Percentiles rank a stretch among this genome's conserved stretches.
These are phyloP conservation scores for Gymnodraco acuticeps DNA, from an alignment of 2,797 vertebrate genomes.

Conservation along the genomic window DNA sequence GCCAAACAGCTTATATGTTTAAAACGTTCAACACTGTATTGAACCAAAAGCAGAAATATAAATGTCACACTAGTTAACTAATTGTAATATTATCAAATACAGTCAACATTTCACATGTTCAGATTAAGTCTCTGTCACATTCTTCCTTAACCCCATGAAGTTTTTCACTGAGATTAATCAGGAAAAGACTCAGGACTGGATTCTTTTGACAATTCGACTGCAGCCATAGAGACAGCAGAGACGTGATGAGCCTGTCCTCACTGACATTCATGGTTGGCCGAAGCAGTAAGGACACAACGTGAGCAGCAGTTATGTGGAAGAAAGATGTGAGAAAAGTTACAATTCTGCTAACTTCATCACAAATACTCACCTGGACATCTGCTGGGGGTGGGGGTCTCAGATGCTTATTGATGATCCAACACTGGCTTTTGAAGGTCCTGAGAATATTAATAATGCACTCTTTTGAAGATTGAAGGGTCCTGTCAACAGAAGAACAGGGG, in stretches of 20 bases:
- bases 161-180: too few species aligned
- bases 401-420: neutral
- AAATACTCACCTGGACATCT: neutral
- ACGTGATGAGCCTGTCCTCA: neutral
- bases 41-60: too few species aligned
- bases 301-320: neutral
- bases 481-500: neutral
- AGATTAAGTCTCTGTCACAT: too few species aligned
- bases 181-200: too few species aligned
- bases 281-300: neutral
- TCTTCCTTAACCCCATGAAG: too few species aligned
- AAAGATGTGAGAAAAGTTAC: neutral
- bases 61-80: too few species aligned
- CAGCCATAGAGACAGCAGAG: neutral
- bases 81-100: too few species aligned
- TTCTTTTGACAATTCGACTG: too few species aligned
- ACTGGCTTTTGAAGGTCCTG: neutral
- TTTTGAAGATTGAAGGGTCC: neutral
- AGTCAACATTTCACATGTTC: too few species aligned
- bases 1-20: too few species aligned
- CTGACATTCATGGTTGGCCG: neutral
- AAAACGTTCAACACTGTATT: too few species aligned
- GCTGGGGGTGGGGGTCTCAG: neutral
- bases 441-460: neutral
- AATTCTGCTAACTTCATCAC: neutral